Percentiles rank a stretch among this genome's conserved stretches.
phyloP scores from a whole-genome alignment of 2,888 invertebrate species.

The Eulithis prunata region DNA sequence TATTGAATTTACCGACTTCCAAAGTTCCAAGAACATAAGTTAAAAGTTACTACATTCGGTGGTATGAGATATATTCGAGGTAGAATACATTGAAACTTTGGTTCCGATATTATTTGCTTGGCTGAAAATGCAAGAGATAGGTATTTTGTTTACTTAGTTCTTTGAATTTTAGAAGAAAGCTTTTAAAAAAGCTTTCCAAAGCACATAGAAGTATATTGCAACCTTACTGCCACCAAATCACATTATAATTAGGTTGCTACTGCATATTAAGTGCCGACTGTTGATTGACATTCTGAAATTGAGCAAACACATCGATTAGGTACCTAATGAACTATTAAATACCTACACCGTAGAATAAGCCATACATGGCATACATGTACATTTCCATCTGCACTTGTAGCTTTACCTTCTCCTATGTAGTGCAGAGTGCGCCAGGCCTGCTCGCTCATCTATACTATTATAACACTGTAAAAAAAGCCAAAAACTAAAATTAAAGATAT shows the following conservation, averaged over 20 bases:
- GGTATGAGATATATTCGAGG: constrained; percentile 31
- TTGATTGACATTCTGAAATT: constrained; percentile 16
- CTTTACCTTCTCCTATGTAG: no score
- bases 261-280: constrained; percentile 9
- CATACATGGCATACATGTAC: no score
- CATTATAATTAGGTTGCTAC: constrained; percentile 13
- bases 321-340: not conserved
- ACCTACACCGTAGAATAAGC: not conserved
- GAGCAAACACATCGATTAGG: constrained; percentile 2
- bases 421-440: no score
- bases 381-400: no score
- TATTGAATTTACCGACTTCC: constrained; percentile 36
- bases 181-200: not conserved
- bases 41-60: constrained; percentile 34
- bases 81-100: constrained; percentile 34
- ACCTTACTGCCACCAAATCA: constrained; percentile 14
- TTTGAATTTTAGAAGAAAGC: not conserved
- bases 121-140: constrained; percentile 21
- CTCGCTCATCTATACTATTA: no score
- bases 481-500: no score
- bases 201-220: not conserved
- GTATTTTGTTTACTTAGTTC: constrained; percentile 10
- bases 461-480: no score
- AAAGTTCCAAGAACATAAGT: constrained; percentile 36
- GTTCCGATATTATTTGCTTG: constrained; percentile 22